Percentiles rank a stretch among this genome's conserved stretches.
phyloP scores from a whole-genome alignment of 2,113 vertebrate genomes.

The Mellivora capensis region DNA sequence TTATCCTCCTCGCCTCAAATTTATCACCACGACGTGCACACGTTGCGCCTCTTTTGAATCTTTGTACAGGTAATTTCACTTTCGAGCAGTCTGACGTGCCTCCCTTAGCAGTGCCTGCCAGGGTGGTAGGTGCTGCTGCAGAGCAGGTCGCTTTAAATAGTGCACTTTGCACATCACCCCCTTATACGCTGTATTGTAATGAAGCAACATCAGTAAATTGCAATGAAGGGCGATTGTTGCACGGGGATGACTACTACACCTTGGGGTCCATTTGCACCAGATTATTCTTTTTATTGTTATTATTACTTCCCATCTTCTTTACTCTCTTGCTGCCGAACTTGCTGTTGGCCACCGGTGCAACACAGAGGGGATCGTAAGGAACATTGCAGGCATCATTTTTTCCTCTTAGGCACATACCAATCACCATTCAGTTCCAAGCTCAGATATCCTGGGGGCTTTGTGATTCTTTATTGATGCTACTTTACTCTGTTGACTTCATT shows the following conservation, averaged over 20 bases:
- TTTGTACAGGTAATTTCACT: constrained; percentile 49
- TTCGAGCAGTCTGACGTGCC: constrained; percentile 46
- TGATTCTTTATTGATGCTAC: constrained; percentile 34
- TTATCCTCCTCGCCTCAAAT: neutral
- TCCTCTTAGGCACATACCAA: constrained; percentile 66
- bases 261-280: constrained; percentile 85
- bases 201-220: constrained; percentile 87
- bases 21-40: neutral
- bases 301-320: constrained; percentile 84
- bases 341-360: constrained; percentile 77
- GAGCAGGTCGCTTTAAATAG: constrained; percentile 76
- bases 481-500: constrained; percentile 49
- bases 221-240: constrained; percentile 85
- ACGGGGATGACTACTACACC: constrained; percentile 83
- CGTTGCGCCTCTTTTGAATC: neutral
- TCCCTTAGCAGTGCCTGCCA: constrained; percentile 44
- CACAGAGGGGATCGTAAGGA: constrained; percentile 72
- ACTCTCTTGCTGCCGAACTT: constrained; percentile 79
- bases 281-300: constrained; percentile 87
- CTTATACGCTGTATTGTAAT: constrained; percentile 81
- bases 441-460: constrained; percentile 61
- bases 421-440: constrained; percentile 68
- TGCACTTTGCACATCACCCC: constrained; percentile 73
- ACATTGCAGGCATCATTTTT: constrained; percentile 70
- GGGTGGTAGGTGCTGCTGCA: constrained; percentile 41